Base-by-base conservation (phyloP, 2,888 invertebrate genomes). In the Cryptocephalus primarius region DNA sequence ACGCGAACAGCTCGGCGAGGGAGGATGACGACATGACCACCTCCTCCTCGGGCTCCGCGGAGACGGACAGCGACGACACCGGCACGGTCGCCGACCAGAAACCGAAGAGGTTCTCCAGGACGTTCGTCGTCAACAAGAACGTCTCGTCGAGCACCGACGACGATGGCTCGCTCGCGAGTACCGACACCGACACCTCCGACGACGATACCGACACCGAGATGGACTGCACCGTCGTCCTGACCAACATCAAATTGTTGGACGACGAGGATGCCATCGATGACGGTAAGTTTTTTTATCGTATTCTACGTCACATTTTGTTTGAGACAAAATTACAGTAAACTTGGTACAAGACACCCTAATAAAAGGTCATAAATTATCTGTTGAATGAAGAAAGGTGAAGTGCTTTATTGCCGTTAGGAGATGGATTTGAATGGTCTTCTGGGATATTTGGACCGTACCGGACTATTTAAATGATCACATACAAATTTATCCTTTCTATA, bases 51-150 rank as follows among this genome's bases (percentile, higher is more conserved):
- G 63, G 63, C 10, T 62, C 67, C 6, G 65, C 62, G 8, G 67
- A 67, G 32, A 67, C 68, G 2, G 75, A 76, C 54, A 73, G 71
- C 12, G 74, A 75, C 56, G 76, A 75, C 54, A 75, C 74, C 0
- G 82, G 80, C 10, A 75, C 63, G 54, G 78, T 65, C 61, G 79
- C 65, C 62, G 80, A 65, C 70, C 74, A 61, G 71, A 71, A 73
- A 43, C 68, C 73, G 9, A 72, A 72, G 44, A 66, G 71, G 36
- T 84, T 83, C 60, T 80, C 80, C 33, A 75, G 81, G 46, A 80
- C 83, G 12, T 83, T 83, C 61, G 78, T 83, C 1, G 82, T 83
- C 13, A 83, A 83, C 59, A 79, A 79, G 8, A 64, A 63, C 6
- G 54, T 57, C 10, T 53, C 78, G 0, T 47, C 48, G 9, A 79